Evolutionary conservation across 2,113 vertebrate species (phyloP).

Genomic region (Cyanoliseus patagonus): DNA sequence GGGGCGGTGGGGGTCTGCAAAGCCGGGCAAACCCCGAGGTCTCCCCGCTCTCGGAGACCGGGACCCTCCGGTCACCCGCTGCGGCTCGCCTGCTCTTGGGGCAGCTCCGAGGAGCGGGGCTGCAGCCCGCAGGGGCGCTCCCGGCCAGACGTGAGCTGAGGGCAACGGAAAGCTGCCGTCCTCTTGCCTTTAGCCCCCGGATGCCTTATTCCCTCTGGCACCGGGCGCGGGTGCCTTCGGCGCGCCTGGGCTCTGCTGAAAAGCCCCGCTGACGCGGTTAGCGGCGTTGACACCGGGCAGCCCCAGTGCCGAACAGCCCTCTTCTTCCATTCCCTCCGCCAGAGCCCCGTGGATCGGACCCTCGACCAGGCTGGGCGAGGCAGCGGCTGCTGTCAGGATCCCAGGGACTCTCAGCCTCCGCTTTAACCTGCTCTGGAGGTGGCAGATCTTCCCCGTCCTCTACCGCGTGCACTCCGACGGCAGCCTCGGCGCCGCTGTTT

Average conservation of each 20-base stretch:
- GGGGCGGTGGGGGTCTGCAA: not conserved
- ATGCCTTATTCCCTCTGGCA: not conserved
- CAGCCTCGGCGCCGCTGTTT: not conserved
- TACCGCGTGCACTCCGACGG: rapidly evolving
- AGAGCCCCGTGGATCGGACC: not conserved
- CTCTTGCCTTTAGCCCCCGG: not conserved
- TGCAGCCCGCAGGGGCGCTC: not conserved
- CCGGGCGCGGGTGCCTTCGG: too few relatives aligned
- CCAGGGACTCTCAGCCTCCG: not conserved
- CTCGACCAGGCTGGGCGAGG: not conserved
- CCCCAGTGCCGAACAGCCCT: not conserved
- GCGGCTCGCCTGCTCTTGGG: not conserved
- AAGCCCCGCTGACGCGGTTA: not conserved
- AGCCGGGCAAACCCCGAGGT: not conserved
- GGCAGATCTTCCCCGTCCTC: not conserved
- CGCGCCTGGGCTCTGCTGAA: not conserved
- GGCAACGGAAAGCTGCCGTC: not conserved
- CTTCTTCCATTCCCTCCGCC: not conserved
- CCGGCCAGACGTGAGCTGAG: not conserved
- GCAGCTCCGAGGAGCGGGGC: not conserved
- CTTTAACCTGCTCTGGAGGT: not conserved
- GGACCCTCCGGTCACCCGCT: not conserved
- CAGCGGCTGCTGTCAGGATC: not conserved
- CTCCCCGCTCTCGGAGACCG: not conserved
- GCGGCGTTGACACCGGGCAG: not conserved